Conservation (phyloP, 2,113 vertebrate species). For the Marmota monax region DNA sequence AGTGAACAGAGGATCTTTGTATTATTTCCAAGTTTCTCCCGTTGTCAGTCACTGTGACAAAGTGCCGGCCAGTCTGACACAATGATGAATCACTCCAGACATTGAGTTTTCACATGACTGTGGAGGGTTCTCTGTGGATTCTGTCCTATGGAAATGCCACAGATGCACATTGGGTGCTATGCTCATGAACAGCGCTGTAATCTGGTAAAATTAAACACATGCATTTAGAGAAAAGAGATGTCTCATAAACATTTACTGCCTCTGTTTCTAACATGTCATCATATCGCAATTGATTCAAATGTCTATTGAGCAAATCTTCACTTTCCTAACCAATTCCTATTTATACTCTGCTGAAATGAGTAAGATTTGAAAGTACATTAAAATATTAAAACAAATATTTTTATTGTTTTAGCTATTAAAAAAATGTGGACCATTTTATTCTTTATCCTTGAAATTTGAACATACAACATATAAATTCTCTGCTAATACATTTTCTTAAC, state of each 20-base stretch:
- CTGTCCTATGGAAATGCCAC: conserved; percentile 92
- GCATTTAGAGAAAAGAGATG: conserved; percentile 20
- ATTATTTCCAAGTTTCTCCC: conserved; percentile 93
- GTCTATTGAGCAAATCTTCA: background rate
- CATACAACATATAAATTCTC: conserved; percentile 5
- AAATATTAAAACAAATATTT: conserved; percentile 41
- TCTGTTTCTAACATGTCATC: conserved; percentile 5
- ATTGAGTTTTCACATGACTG: conserved; percentile 93
- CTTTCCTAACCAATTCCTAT: background rate
- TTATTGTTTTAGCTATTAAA: conserved; percentile 59
- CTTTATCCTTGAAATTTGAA: conserved; percentile 53
- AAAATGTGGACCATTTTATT: background rate
- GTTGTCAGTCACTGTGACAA: conserved; percentile 94
- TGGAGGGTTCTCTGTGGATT: conserved; percentile 91
- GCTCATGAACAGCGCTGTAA: conserved; percentile 76
- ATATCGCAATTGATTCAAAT: conserved; percentile 33
- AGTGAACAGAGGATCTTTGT: conserved; percentile 90
- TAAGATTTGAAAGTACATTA: background rate
- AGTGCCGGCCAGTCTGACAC: conserved; percentile 96
- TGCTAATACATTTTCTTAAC: conserved; percentile 62
- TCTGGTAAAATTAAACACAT: conserved; percentile 77
- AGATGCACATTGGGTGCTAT: conserved; percentile 68
- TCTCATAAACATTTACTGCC: background rate
- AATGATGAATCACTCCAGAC: conserved; percentile 98
- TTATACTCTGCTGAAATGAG: conserved; percentile 15